A percentile compares a stretch with the other conserved stretches of the same genome.
Conservation (phyloP, 2,888 invertebrate genomes). For the Entomobrya multifasciata region DNA sequence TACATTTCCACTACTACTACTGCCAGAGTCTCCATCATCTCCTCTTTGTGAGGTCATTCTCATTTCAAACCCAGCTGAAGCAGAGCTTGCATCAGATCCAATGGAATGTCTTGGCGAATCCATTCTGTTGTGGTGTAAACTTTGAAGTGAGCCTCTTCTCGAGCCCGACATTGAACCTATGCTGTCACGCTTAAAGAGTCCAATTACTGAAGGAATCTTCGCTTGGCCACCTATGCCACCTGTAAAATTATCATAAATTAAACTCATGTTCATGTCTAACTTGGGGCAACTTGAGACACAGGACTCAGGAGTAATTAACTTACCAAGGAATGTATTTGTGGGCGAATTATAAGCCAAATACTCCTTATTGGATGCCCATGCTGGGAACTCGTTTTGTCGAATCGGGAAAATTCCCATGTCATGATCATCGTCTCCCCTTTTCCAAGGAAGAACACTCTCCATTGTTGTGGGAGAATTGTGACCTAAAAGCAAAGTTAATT, state of each 20-base stretch:
- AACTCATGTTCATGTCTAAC: too few species aligned
- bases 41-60: constrained; percentile 43
- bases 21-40: constrained; percentile 13
- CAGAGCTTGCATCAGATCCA: constrained; percentile 76
- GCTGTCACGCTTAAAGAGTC: constrained; percentile 92
- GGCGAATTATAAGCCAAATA: constrained; percentile 95
- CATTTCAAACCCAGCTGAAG: constrained; percentile 71
- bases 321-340: constrained; percentile 94
- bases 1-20: constrained; percentile 22
- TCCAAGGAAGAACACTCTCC: constrained; percentile 96
- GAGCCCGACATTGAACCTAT: constrained; percentile 86
- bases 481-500: constrained; percentile 26
- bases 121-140: constrained; percentile 74
- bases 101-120: constrained; percentile 79
- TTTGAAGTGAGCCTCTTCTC: constrained; percentile 77
- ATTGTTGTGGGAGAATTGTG: constrained; percentile 89
- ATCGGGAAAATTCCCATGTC: constrained; percentile 86
- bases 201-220: constrained; percentile 89
- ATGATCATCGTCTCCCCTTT: constrained; percentile 86
- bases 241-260: constrained; percentile 19
- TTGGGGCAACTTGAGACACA: constrained; percentile 8
- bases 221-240: constrained; percentile 76
- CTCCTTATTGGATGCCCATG: constrained; percentile 97
- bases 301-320: constrained; percentile 77
- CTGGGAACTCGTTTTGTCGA: constrained; percentile 93